Conservation (phyloP, 2,113 vertebrate genomes). For the human region GRCh38 chr6:139961501-139962000, state of each 20-base stretch:
- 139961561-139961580: neutral
- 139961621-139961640: neutral
- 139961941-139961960: neutral
- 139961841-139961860: neutral
- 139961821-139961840: neutral
- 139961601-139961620: neutral
- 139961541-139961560: neutral
- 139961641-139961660: neutral
- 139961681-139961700: neutral
- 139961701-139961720: neutral
- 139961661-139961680: neutral
- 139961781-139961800: neutral
- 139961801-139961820: neutral
- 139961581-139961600: neutral
- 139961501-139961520: neutral
- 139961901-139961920: neutral
- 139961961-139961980: conserved; percentile 4
- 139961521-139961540: neutral
- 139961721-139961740: neutral
- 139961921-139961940: neutral
- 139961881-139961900: neutral
- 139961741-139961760: neutral
- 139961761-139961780: neutral
- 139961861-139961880: neutral
- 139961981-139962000: neutral